Conservation (phyloP, 2,113 vertebrate genomes). For the Brienomyrus brachyistius region DNA sequence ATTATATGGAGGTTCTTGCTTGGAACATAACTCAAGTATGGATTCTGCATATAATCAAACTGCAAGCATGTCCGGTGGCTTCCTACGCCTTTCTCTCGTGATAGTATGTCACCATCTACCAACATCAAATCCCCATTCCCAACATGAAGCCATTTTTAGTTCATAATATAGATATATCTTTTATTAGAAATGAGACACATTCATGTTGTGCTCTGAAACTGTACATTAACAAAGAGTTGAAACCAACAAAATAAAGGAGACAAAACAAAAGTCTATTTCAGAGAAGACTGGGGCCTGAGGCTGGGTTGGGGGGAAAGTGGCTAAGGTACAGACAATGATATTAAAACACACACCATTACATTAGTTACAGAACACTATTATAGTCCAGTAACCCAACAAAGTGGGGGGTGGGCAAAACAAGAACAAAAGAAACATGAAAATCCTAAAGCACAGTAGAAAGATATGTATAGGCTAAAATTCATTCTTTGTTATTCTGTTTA, state of each 20-base stretch:
- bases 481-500: conserved; percentile 74
- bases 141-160: conserved; percentile 23
- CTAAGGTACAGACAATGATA: conserved; percentile 61
- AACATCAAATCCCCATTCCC: neutral
- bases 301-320: conserved; percentile 31
- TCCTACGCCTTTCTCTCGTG: neutral
- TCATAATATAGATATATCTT: conserved; percentile 68
- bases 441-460: conserved; percentile 83
- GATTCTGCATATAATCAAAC: neutral
- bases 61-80: neutral
- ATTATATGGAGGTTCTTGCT: neutral
- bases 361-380: conserved; percentile 73
- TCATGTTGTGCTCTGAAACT: conserved; percentile 94
- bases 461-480: conserved; percentile 83
- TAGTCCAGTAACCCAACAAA: conserved; percentile 59
- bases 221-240: conserved; percentile 73
- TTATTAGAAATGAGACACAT: conserved; percentile 96
- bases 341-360: conserved; percentile 77
- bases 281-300: conserved; percentile 35
- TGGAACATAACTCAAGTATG: neutral
- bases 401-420: conserved; percentile 29
- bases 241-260: conserved; percentile 54
- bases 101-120: neutral
- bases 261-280: conserved; percentile 15
- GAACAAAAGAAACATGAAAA: conserved; percentile 59